Percentiles rank a stretch among this genome's conserved stretches.
phyloP scores from a whole-genome alignment of 2,797 vertebrate genomes.

The Acrossocheilus fasciatus region DNA sequence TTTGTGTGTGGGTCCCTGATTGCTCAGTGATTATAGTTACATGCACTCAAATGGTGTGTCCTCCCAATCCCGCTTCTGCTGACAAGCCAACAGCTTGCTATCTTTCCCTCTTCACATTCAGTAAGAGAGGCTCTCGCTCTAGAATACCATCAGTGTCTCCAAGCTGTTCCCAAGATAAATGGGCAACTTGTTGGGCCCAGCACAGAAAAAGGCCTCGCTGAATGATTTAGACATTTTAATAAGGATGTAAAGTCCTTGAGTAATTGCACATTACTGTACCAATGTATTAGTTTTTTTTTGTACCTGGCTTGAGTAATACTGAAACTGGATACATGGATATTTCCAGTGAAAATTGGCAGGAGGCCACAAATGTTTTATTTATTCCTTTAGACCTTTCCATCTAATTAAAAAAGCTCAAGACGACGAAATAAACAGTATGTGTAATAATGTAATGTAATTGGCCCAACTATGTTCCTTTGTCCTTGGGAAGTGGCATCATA shows the following conservation, averaged over 20 bases:
- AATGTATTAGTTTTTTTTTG: background rate
- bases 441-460: background rate
- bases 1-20: background rate
- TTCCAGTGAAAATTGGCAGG: background rate
- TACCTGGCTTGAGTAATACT: background rate
- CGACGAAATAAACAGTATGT: background rate
- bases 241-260: slow-evolving; percentile 2
- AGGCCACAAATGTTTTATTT: background rate
- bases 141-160: slow-evolving; percentile 39
- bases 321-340: background rate
- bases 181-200: background rate
- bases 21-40: slow-evolving; percentile 50
- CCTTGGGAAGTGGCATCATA: background rate
- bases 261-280: slow-evolving; percentile 3
- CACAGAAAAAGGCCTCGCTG: background rate
- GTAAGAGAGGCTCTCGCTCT: slow-evolving; percentile 24
- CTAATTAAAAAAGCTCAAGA: background rate
- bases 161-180: slow-evolving; percentile 17
- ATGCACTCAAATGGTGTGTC: slow-evolving; percentile 42
- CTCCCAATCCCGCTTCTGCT: slow-evolving; percentile 31
- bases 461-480: background rate
- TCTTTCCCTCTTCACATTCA: slow-evolving; percentile 11
- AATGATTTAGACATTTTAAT: slow-evolving; percentile 21
- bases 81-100: slow-evolving; percentile 34
- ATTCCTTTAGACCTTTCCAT: background rate